Evolutionary conservation across 2,888 invertebrate species (phyloP).

Genomic region (Torymus texanus): DNA sequence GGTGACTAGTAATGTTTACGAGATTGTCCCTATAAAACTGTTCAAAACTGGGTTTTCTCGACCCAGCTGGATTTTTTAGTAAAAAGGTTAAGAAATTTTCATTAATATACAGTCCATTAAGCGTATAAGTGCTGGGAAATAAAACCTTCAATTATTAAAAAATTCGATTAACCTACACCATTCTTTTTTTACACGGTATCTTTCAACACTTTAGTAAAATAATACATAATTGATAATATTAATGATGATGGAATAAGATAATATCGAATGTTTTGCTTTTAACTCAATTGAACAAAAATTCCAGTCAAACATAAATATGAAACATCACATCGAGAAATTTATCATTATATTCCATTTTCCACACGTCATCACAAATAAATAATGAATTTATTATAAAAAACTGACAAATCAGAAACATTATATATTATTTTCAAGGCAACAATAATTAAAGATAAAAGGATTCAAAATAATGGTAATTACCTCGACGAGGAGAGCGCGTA

Average conservation of each 20-base stretch:
- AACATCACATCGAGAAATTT: too few species aligned
- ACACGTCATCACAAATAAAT: conserved; percentile 10
- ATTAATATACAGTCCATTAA: conserved; percentile 34
- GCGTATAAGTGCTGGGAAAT: conserved; percentile 45
- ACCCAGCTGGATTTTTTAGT: conserved; percentile 10
- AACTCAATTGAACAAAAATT: too few species aligned
- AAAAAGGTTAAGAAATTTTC: not conserved
- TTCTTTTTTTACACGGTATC: not conserved
- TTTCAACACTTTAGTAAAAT: conserved; percentile 23
- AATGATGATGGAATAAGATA: too few species aligned
- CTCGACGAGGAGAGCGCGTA: conserved; percentile 82
- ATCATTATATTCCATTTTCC: too few species aligned
- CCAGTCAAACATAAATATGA: too few species aligned
- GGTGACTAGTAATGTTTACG: conserved; percentile 40
- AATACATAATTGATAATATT: not conserved
- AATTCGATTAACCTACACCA: conserved; percentile 7
- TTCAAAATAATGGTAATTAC: conserved; percentile 72
- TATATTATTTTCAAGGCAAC: not conserved
- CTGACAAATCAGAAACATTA: conserved; percentile 37
- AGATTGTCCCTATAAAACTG: conserved; percentile 37
- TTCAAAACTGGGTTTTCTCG: not conserved
- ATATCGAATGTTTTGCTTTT: too few species aligned
- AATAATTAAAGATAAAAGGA: not conserved
- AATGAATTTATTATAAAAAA: conserved; percentile 7
- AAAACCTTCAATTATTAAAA: conserved; percentile 39